A percentile compares a stretch with the other conserved stretches of the same genome.
Evolutionary conservation across 2,888 invertebrate genomes (phyloP).

Genomic region (Scrobipalpa costella): DNA sequence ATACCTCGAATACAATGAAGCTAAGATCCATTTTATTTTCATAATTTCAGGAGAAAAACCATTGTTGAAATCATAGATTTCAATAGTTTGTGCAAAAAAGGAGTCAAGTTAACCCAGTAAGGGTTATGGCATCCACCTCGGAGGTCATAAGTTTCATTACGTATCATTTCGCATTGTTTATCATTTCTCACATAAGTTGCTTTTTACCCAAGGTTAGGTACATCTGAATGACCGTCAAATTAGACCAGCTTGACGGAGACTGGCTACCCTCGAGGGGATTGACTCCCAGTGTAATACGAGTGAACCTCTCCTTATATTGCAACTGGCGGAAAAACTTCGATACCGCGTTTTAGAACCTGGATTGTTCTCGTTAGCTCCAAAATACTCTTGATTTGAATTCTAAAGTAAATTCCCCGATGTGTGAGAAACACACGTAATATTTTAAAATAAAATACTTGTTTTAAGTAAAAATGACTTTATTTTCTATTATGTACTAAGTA

Average conservation of each 20-base stretch:
- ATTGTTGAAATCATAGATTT: too few species aligned
- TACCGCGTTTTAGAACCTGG: constrained; percentile 6
- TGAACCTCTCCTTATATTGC: background rate
- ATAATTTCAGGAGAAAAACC: too few species aligned
- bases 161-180: background rate
- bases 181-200: background rate
- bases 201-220: background rate
- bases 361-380: background rate
- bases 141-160: background rate
- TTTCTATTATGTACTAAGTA: too few species aligned
- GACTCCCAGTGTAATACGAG: background rate
- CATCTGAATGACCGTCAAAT: background rate
- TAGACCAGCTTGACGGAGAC: constrained; percentile 4
- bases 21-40: too few species aligned
- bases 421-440: too few species aligned
- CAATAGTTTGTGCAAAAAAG: background rate
- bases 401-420: too few species aligned
- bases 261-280: constrained; percentile 31
- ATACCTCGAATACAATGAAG: too few species aligned
- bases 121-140: constrained; percentile 8
- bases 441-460: too few species aligned
- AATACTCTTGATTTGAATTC: too few species aligned
- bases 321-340: background rate
- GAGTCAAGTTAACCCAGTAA: constrained; percentile 2
- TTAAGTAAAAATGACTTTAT: too few species aligned